Percentiles rank a stretch among this genome's conserved stretches.
Evolutionary conservation across 2,797 vertebrate species (phyloP).

Genomic region (Poeciliopsis infans): DNA sequence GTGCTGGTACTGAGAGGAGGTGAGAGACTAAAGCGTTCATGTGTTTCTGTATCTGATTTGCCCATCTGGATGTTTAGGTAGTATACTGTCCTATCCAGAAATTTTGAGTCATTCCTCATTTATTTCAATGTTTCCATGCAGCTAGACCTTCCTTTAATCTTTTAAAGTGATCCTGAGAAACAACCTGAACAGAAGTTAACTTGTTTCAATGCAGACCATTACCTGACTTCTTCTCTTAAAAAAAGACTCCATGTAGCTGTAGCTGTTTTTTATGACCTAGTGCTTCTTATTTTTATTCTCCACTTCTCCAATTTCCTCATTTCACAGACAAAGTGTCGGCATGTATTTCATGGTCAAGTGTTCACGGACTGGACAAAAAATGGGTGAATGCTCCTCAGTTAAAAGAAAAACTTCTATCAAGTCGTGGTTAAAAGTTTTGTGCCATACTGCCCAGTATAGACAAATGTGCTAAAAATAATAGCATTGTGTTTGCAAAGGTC

Average conservation of each 20-base stretch:
- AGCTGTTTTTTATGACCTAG: background rate
- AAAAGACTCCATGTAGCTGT: background rate
- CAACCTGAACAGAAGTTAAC: background rate
- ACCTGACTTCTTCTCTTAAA: background rate
- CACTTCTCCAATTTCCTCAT: background rate
- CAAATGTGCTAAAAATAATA: background rate
- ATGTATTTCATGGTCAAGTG: background rate
- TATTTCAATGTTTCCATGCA: background rate
- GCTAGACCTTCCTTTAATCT: background rate
- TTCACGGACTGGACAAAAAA: background rate
- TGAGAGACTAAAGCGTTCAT: slow-evolving; percentile 61
- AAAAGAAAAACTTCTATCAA: background rate
- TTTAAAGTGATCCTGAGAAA: background rate
- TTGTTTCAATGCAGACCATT: background rate
- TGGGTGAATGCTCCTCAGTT: background rate
- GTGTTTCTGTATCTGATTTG: background rate
- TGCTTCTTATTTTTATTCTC: background rate
- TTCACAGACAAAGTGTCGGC: background rate
- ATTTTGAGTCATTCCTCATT: background rate
- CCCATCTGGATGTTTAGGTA: background rate
- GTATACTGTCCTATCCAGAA: background rate
- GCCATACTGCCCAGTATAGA: background rate
- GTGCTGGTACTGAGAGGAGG: slow-evolving; percentile 95
- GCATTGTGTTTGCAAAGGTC: background rate
- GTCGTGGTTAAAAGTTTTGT: background rate